A percentile compares a stretch with the other conserved stretches of the same genome.
Evolutionary conservation across 2,113 vertebrate species (phyloP).

Genomic region (Python bivittatus): DNA sequence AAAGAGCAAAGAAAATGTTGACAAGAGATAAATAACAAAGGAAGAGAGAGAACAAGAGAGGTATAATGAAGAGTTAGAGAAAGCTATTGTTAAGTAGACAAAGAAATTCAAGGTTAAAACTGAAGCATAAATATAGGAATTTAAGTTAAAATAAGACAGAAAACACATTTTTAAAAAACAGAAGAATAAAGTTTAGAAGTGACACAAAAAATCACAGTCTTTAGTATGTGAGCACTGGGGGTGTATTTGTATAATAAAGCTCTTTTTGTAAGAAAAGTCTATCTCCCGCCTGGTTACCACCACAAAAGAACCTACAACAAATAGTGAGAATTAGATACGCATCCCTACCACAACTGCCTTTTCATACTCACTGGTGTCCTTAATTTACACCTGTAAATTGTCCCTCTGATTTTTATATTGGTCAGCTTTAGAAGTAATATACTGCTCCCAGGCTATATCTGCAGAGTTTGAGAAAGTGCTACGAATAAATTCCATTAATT

Average conservation of each 20-base stretch:
- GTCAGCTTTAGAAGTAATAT: background rate
- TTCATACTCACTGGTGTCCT: background rate
- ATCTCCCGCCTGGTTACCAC: background rate
- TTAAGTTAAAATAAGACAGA: background rate
- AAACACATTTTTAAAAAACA: background rate
- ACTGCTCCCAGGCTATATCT: background rate
- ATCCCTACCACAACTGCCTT: background rate
- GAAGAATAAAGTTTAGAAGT: background rate
- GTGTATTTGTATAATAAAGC: background rate
- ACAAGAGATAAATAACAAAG: background rate
- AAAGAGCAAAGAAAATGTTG: background rate
- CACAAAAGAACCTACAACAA: background rate
- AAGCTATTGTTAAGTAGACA: background rate
- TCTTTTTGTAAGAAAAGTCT: background rate
- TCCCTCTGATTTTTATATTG: background rate
- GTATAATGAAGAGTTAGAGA: background rate
- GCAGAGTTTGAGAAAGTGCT: background rate
- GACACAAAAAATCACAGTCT: background rate
- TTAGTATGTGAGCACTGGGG: background rate
- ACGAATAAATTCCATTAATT: background rate
- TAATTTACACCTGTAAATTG: background rate
- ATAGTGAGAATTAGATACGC: background rate
- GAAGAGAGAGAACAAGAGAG: background rate
- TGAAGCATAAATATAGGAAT: background rate
- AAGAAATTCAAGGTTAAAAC: background rate